phyloP scores from a whole-genome alignment of 1,140 invertebrate species.

The Plutomurus gul region DNA sequence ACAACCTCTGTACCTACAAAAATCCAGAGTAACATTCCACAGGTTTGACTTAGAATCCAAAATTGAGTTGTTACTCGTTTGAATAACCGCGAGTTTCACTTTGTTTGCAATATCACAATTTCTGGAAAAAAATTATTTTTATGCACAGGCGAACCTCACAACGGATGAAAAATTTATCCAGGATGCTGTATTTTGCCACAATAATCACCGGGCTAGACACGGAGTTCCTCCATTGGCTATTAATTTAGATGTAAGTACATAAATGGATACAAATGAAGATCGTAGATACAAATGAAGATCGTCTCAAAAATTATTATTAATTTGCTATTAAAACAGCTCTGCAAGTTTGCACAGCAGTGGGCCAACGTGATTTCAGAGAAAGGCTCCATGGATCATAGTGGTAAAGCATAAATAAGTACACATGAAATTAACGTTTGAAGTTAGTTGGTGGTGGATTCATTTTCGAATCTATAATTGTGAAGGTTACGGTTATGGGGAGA shows the following conservation, averaged over 20 bases:
- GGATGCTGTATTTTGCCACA: slow-evolving; percentile 64
- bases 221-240: slow-evolving; percentile 70
- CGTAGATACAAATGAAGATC: background rate
- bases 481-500: slow-evolving; percentile 38
- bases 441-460: background rate
- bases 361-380: slow-evolving; percentile 72
- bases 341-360: slow-evolving; percentile 79
- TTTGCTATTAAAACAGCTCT: slow-evolving; percentile 57
- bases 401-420: slow-evolving; percentile 40
- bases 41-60: no score
- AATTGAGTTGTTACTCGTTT: no score
- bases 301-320: background rate
- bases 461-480: no score
- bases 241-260: slow-evolving; percentile 67
- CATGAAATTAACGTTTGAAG: background rate
- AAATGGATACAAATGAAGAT: slow-evolving; percentile 1
- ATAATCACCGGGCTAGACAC: slow-evolving; percentile 73
- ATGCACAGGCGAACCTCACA: background rate
- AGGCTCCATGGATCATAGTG: slow-evolving; percentile 70
- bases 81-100: no score
- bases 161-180: slow-evolving; percentile 44
- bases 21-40: background rate
- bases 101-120: background rate
- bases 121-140: background rate
- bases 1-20: no score